phyloP scores from a whole-genome alignment of 2,888 invertebrate species.

The Rotaria sp. region DNA sequence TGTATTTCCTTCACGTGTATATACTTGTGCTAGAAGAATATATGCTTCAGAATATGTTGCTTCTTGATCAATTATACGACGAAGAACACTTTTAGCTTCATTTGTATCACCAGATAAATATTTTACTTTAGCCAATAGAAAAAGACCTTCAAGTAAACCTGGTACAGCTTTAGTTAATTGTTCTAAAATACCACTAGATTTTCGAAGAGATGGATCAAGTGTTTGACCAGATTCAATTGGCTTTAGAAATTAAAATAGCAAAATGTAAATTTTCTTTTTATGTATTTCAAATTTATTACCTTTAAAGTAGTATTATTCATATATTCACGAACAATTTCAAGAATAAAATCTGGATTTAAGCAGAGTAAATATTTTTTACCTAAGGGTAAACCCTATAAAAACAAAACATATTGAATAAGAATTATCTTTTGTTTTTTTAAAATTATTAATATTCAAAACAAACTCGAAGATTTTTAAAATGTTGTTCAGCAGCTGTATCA shows the following conservation, averaged over 20 bases:
- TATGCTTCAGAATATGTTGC: constrained; percentile 75
- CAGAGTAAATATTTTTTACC: constrained; percentile 68
- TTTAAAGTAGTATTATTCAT: constrained; percentile 63
- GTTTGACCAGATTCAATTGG: constrained; percentile 62
- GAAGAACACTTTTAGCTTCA: constrained; percentile 67
- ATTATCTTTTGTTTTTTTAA: neutral
- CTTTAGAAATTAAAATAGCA: constrained; percentile 50
- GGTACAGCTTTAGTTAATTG: constrained; percentile 72
- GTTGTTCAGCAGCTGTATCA: constrained; percentile 51
- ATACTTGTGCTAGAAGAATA: constrained; percentile 67
- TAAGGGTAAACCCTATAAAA: constrained; percentile 61
- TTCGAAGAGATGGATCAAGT: constrained; percentile 58
- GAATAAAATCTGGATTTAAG: constrained; percentile 76
- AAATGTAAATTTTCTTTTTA: neutral
- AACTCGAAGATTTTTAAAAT: constrained; percentile 53
- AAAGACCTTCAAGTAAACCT: constrained; percentile 63
- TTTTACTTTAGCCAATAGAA: constrained; percentile 70
- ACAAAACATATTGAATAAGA: neutral
- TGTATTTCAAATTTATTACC: constrained; percentile 45
- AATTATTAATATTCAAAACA: neutral
- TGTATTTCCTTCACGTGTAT: constrained; percentile 57
- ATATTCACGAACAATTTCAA: constrained; percentile 71
- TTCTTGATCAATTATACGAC: constrained; percentile 69
- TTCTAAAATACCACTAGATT: constrained; percentile 65
- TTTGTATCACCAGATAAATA: constrained; percentile 70